Conservation (phyloP, 2,113 vertebrate genomes). For the Xiphophorus maculatus region DNA sequence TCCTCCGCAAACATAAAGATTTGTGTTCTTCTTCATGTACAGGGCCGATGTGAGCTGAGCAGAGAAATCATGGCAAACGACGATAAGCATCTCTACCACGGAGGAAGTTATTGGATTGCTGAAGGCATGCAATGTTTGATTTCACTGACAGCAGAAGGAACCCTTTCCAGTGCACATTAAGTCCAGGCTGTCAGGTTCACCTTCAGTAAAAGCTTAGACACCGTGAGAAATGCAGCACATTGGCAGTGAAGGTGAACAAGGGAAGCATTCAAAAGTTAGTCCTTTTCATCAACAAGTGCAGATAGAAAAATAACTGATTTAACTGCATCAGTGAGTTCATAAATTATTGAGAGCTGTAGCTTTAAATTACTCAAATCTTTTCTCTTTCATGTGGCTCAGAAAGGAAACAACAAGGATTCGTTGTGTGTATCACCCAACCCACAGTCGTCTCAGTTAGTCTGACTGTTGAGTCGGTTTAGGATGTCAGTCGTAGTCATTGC, state of each 20-base stretch:
- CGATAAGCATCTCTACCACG: background rate
- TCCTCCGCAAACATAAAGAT: background rate
- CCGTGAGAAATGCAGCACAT: background rate
- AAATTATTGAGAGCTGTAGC: too few relatives aligned
- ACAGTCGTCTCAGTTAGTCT: background rate
- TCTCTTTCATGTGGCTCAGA: background rate
- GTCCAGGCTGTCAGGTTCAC: conserved; percentile 3
- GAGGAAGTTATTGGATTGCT: conserved; percentile 1
- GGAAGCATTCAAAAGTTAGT: background rate
- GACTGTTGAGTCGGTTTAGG: background rate
- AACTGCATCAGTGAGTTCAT: too few relatives aligned
- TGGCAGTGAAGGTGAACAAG: background rate
- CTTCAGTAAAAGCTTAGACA: background rate
- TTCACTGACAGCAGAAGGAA: conserved; percentile 13
- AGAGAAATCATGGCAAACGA: background rate
- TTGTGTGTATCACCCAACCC: background rate
- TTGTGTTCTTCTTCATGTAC: background rate
- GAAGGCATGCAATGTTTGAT: conserved; percentile 19
- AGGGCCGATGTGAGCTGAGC: background rate
- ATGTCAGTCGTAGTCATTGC: background rate
- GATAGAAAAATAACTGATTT: background rate
- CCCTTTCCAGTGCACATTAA: background rate
- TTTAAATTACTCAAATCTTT: background rate
- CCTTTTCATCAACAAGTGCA: background rate
- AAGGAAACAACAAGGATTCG: background rate